Conservation (phyloP, 2,888 invertebrate genomes). For the Ophonus ardosiacus region DNA sequence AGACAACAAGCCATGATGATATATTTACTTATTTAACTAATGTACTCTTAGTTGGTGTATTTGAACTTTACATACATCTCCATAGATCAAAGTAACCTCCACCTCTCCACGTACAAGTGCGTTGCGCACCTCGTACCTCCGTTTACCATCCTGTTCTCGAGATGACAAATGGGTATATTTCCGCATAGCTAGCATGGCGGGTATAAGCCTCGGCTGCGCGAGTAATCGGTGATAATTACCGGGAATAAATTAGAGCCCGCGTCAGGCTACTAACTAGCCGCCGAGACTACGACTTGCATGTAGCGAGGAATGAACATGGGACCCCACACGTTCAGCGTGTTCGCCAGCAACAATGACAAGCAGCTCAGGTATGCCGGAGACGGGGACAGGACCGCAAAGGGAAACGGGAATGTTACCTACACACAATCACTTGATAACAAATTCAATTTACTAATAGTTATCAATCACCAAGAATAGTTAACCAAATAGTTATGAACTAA, state of each 20-base stretch:
- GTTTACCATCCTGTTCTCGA: neutral
- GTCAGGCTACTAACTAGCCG: constrained; percentile 42
- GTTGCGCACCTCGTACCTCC: neutral
- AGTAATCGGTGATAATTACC: constrained; percentile 61
- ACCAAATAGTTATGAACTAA: neutral
- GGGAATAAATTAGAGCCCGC: constrained; percentile 58
- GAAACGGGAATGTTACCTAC: too few relatives aligned
- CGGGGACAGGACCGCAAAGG: neutral
- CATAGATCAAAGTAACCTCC: neutral
- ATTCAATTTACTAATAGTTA: neutral
- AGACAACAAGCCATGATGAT: neutral
- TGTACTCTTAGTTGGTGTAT: neutral
- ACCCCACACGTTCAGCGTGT: constrained; percentile 53
- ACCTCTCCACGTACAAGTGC: too few relatives aligned
- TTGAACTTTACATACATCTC: neutral
- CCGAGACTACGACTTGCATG: neutral
- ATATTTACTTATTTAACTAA: neutral
- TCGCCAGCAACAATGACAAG: constrained; percentile 55
- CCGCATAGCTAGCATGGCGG: constrained; percentile 59
- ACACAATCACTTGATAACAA: neutral
- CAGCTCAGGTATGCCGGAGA: constrained; percentile 41
- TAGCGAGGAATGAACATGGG: constrained; percentile 10
- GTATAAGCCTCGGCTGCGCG: constrained; percentile 53
- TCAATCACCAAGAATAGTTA: neutral
- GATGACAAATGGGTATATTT: constrained; percentile 60